Percentiles rank a stretch among this genome's conserved stretches.
These are phyloP conservation scores for Megalonaias nervosa DNA, from an alignment of 1,140 invertebrate species.

Conservation along the genomic window DNA sequence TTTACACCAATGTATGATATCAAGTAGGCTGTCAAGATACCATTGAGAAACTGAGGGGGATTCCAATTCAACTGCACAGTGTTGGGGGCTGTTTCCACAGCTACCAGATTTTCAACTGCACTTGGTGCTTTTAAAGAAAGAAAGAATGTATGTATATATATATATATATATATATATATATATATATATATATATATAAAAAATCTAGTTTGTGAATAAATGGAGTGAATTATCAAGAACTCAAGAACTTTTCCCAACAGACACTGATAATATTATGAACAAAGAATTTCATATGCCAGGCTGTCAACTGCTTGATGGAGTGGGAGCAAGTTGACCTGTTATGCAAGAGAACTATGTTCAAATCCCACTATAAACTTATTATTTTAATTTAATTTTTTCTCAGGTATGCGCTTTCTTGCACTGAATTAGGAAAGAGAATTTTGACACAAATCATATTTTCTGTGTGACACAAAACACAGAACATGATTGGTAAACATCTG, in stretches of 20 bases:
- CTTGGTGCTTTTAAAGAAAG: constrained; percentile 49
- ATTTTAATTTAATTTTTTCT: neutral
- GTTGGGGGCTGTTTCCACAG: constrained; percentile 35
- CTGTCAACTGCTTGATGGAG: neutral
- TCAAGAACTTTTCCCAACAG: neutral
- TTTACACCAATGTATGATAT: constrained; percentile 38
- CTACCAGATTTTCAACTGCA: constrained; percentile 45
- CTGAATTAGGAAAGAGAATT: too few species aligned
- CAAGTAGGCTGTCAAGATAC: constrained; percentile 44
- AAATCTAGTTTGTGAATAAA: too few species aligned
- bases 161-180: too few species aligned
- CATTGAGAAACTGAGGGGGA: constrained; percentile 47
- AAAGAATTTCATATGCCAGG: neutral
- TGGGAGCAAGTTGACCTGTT: too few species aligned
- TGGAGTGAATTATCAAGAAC: neutral
- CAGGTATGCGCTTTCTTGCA: neutral
- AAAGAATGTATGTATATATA: neutral
- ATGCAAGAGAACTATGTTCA: too few species aligned
- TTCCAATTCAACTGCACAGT: constrained; percentile 51
- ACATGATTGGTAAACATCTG: too few species aligned
- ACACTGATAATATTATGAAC: too few species aligned
- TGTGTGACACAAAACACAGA: too few species aligned
- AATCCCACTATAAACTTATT: too few species aligned
- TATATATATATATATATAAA: too few species aligned
- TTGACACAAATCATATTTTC: too few species aligned